Conservation (phyloP, 2,113 vertebrate species). For the Crocuta crocuta region DNA sequence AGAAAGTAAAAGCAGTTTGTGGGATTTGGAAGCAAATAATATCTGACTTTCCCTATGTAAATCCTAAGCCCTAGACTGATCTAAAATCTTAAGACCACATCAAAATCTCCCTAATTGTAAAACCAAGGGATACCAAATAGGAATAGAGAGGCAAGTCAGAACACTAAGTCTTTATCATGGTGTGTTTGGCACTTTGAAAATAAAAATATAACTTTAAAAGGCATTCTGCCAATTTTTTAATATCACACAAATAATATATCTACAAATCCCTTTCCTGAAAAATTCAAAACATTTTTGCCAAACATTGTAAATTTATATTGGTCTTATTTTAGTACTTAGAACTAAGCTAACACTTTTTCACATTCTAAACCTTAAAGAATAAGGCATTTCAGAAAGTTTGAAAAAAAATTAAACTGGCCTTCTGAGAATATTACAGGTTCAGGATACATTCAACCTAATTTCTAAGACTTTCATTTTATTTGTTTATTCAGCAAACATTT, state of each 20-base stretch:
- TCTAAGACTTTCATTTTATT: background rate
- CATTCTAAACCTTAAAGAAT: conserved; percentile 20
- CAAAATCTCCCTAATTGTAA: background rate
- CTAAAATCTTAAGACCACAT: conserved; percentile 1
- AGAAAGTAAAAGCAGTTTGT: background rate
- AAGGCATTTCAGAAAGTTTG: background rate
- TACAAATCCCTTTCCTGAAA: background rate
- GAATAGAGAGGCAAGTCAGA: background rate
- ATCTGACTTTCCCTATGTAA: background rate
- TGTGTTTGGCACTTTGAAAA: background rate
- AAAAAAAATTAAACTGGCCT: background rate
- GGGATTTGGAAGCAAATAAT: background rate
- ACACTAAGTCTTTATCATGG: background rate
- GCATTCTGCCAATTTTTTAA: background rate
- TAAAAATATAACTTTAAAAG: background rate
- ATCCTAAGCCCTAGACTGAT: background rate
- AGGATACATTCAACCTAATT: background rate
- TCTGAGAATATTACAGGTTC: background rate
- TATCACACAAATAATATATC: background rate
- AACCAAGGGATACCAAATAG: background rate
- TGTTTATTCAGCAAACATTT: conserved; percentile 15
- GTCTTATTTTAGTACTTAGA: conserved; percentile 8
- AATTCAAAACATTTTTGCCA: conserved; percentile 12
- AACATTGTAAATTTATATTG: conserved; percentile 26
- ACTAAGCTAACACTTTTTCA: background rate